These are phyloP conservation scores for Drosophila setifemur DNA, from an alignment of 1,140 invertebrate species.

Conservation along the genomic window DNA sequence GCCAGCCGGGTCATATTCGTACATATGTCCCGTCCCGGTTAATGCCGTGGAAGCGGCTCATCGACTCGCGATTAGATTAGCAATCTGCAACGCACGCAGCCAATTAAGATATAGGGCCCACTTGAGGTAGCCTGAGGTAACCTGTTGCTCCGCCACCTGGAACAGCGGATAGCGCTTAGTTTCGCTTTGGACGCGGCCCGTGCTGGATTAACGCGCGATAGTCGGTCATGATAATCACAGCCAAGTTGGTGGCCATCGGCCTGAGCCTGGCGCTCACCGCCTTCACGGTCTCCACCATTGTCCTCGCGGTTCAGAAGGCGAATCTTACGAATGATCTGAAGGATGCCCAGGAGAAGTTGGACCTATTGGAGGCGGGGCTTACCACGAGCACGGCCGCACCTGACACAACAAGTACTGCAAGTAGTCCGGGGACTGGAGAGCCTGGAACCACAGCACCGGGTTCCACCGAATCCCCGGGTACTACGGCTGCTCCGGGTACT, in stretches of 20 bases:
- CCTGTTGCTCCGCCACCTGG: constrained; percentile 9
- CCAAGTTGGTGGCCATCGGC: constrained; percentile 67
- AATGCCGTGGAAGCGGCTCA: constrained; percentile 4
- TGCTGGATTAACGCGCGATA: constrained; percentile 43
- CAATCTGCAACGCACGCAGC: constrained; percentile 35
- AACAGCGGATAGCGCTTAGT: constrained; percentile 29
- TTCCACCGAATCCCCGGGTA: not conserved
- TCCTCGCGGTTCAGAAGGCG: constrained; percentile 78
- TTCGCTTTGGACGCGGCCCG: constrained; percentile 31
- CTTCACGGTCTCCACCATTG: constrained; percentile 83
- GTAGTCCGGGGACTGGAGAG: too few relatives aligned
- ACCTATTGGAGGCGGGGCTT: constrained; percentile 43
- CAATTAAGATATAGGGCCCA: constrained; percentile 63
- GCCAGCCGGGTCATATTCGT: too few relatives aligned
- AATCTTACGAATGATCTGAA: constrained; percentile 49
- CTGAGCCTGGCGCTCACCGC: constrained; percentile 72
- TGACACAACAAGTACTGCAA: too few relatives aligned
- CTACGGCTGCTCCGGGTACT: constrained; percentile 20
- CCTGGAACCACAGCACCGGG: too few relatives aligned
- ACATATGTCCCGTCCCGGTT: not conserved
- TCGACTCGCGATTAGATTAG: constrained; percentile 58
- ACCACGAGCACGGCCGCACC: constrained; percentile 22
- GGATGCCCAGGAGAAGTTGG: constrained; percentile 66
- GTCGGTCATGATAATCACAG: constrained; percentile 66
- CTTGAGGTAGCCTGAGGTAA: constrained; percentile 34